Percentiles rank a stretch among this genome's conserved stretches.
These are phyloP conservation scores for Tetramorium parvispinum DNA, from an alignment of 1,140 invertebrate species.

Conservation along the genomic window DNA sequence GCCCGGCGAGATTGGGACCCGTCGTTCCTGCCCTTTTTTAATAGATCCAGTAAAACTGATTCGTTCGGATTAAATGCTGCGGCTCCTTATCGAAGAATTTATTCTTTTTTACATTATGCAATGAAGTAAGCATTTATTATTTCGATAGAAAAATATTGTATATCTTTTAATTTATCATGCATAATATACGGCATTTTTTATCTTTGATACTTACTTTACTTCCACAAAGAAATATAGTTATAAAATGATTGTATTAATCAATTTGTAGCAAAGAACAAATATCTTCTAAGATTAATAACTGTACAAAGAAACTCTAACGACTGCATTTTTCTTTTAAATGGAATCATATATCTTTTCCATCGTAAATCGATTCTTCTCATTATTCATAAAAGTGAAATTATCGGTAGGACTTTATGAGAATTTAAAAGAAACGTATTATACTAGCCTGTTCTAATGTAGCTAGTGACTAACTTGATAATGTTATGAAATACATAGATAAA, in stretches of 20 bases:
- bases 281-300: not conserved
- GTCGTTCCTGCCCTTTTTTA: slow-evolving; percentile 46
- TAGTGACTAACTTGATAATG: not conserved
- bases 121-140: not conserved
- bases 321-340: not conserved
- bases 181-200: not conserved
- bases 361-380: not conserved
- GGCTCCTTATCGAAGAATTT: slow-evolving; percentile 31
- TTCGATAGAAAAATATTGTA: not conserved
- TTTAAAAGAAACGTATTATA: no score
- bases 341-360: not conserved
- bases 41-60: slow-evolving; percentile 53
- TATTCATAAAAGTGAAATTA: not conserved
- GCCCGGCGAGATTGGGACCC: slow-evolving; percentile 36
- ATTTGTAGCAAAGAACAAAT: not conserved
- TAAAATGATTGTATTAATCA: not conserved
- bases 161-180: not conserved
- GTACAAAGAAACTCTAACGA: no score
- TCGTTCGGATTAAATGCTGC: slow-evolving; percentile 39
- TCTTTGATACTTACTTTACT: not conserved
- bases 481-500: not conserved
- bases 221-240: not conserved
- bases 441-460: not conserved
- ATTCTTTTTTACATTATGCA: not conserved
- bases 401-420: no score